A percentile compares a stretch with the other conserved stretches of the same genome.
These are phyloP conservation scores for Pagetopsis macropterus DNA, from an alignment of 2,797 vertebrate species.

Conservation along the genomic window DNA sequence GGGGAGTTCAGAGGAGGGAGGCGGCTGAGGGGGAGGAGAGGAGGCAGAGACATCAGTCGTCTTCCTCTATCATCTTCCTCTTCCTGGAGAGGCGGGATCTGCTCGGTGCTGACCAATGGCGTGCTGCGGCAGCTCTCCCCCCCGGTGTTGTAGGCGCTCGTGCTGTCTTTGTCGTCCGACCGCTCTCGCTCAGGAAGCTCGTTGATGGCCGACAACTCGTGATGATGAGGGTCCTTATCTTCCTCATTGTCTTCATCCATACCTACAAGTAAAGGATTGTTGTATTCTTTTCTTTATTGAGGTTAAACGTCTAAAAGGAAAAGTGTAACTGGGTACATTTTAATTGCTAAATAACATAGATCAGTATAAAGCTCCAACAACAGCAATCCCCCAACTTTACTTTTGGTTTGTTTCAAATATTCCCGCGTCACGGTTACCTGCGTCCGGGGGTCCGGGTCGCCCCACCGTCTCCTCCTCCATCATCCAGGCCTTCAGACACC, in stretches of 20 bases:
- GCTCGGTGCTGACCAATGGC: slow-evolving; percentile 80
- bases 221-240: slow-evolving; percentile 69
- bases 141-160: slow-evolving; percentile 90
- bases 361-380: no score
- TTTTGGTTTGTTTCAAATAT: background rate
- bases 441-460: slow-evolving; percentile 15
- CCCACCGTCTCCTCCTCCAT: slow-evolving; percentile 81
- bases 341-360: no score
- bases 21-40: slow-evolving; percentile 69
- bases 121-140: slow-evolving; percentile 91
- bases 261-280: slow-evolving; percentile 4
- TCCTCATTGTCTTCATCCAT: slow-evolving; percentile 13
- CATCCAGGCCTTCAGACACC: slow-evolving; percentile 90
- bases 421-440: slow-evolving; percentile 45
- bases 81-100: slow-evolving; percentile 74
- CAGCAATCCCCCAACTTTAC: no score
- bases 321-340: no score
- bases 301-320: background rate
- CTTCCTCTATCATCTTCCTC: slow-evolving; percentile 74
- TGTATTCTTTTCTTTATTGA: background rate
- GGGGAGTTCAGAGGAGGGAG: slow-evolving; percentile 63
- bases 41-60: slow-evolving; percentile 67
- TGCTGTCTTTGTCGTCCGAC: slow-evolving; percentile 88
- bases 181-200: slow-evolving; percentile 89
- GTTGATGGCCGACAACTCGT: slow-evolving; percentile 87